Base-by-base conservation (phyloP, 2,888 invertebrate species). In the Drosophila formosana region DNA sequence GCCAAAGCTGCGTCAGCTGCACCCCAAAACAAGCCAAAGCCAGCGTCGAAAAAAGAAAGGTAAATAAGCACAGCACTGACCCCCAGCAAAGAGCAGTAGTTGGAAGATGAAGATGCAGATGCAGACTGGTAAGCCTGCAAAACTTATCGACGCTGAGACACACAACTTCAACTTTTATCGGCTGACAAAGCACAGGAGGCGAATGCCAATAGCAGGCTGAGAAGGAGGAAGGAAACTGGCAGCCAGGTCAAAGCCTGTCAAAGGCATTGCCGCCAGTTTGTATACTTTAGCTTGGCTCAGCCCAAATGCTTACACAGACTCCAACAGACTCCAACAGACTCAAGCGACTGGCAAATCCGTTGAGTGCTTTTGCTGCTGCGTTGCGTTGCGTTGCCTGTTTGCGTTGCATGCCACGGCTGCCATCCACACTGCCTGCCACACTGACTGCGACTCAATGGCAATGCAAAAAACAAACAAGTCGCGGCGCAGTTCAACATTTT, bases 241-340 rank as follows among this genome's bases (percentile, higher is more conserved):
- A 58, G 58, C 50, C 66, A 63, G 51, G 55, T 57, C 52, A 79
- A 75, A 58, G 69, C 66, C 66, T 75, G 74, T 80, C 63, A 84
- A 71, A 81, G 81, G 64, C 77, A 76, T 43, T 69, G 64, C 58
- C 53, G 28, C 18, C 34, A 64, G 39, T 72, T 61, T 55, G 55
- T 61, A 55, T 41, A 50, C 62, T 46, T 69, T 53, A 57, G 53
- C 46, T 68, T 61, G 51, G 41, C 64, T 62, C 61, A 57, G 53
- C 37, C 68, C 65, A 67, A 66, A 52, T 13, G 8, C 34, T 37
- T 41, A 46, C n/a, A 66, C 26, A 66, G 28, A 11, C 7, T 5
- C 30, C 30, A 18, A 7, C 30, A 4, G 30, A 37, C 11, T 37
- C 37, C 11, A 18, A 18, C 13, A 71, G 18, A 55, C 34, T 45